phyloP scores from a whole-genome alignment of 2,797 vertebrate species.

The Hydrolagus colliei region DNA sequence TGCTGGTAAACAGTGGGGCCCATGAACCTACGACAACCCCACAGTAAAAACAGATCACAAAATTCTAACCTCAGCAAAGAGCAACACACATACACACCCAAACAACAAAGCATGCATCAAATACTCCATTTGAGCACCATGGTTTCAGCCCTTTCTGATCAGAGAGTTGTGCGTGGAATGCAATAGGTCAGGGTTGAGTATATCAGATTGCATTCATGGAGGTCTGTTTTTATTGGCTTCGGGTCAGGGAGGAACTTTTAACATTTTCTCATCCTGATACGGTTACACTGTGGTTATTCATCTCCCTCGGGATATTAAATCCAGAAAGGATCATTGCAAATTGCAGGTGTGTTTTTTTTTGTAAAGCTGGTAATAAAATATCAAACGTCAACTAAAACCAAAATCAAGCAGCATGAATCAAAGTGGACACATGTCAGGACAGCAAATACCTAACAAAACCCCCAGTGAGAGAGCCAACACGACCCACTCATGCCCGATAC shows the following conservation, averaged over 20 bases:
- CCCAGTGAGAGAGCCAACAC: not conserved
- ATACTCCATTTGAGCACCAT: not conserved
- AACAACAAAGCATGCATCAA: not conserved
- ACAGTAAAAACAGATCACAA: not conserved
- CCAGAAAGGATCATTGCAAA: not conserved
- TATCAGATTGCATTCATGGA: not conserved
- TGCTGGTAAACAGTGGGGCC: not conserved
- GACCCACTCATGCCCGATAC: not conserved
- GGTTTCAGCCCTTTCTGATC: no score
- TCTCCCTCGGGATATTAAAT: not conserved
- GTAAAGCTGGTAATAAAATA: no score
- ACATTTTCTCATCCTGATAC: not conserved
- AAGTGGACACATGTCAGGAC: not conserved
- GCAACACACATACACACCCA: not conserved
- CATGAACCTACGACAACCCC: not conserved
- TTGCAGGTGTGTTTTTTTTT: no score
- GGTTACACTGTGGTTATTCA: not conserved
- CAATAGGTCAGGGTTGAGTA: not conserved
- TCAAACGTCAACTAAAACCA: not conserved
- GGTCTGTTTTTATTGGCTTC: not conserved
- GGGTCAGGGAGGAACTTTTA: not conserved
- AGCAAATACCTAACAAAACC: not conserved
- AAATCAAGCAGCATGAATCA: not conserved
- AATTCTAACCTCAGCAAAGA: not conserved
- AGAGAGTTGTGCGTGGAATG: not conserved